Evolutionary conservation across 64 coral and sea anemone species (phyloP), one percentile per base, ranked within the genome.

Genomic region (Dendronephthya gigantea): DNA sequence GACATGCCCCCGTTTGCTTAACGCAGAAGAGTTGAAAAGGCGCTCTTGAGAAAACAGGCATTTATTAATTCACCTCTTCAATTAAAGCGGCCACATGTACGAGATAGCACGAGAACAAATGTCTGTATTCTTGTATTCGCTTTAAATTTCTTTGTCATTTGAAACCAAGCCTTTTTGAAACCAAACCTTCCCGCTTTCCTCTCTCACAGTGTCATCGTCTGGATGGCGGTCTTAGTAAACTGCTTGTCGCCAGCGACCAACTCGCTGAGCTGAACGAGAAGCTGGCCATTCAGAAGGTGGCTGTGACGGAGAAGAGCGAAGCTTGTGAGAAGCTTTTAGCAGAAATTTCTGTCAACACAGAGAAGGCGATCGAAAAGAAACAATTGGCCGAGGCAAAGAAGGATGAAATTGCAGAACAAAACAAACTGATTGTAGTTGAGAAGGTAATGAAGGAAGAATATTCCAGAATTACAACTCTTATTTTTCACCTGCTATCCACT

Each of bases 261-360:
- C 90, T 98, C 0, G 91, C 90, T 70, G 95, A 98, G 82, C 95
- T 98, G 25, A 98, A 98, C 59, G 95, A 98, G 49, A 98, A 98
- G 48, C 70, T 98, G 38, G 95, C 90, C 40, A 90, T 98, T 13
- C 95, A 98, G 82, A 98, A 98, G 55, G 85, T 98, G 25, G 95
- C 95, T 23, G 95, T 98, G 40, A 98, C 95, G 1, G 95, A 98
- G 72, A 98, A 98, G 69, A 98, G 89, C 47, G 92, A 98, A 85
- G 95, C 95, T 14, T 98, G 95, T 37, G 95, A 98, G 87, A 98
- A 49, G 25, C 81, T 98, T 11, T 81, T 98, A 4, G 87, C 89
- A 0, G 95, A 98, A 70, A 98, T 98, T 47, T 84, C 93, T 12
- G 86, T 88, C 32, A 92, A 92, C 11, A 98, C 95, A 1, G 88